These are phyloP conservation scores for Dolichoris vasculosae DNA, from an alignment of 1,140 invertebrate species.

Conservation along the genomic window DNA sequence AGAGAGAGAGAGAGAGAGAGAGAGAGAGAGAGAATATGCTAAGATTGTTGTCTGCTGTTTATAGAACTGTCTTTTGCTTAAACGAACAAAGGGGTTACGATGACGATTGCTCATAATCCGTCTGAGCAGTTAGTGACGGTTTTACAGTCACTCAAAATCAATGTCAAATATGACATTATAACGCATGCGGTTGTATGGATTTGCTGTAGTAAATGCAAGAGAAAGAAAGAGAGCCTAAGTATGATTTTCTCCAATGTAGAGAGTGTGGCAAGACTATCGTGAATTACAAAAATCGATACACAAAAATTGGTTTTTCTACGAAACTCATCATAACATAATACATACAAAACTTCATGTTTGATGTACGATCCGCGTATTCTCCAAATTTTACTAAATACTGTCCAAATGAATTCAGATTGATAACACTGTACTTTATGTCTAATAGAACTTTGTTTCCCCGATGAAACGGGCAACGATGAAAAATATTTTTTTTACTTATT, in stretches of 20 bases:
- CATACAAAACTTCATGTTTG: no score
- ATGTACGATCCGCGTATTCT: neutral
- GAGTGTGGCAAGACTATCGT: neutral
- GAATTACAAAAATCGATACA: neutral
- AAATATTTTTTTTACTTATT: no score
- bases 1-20: no score
- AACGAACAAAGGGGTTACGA: conserved; percentile 26
- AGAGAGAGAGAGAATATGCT: neutral
- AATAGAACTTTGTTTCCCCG: no score
- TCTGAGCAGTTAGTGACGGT: conserved; percentile 39
- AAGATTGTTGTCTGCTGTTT: conserved; percentile 18
- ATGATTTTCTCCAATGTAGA: conserved; percentile 17
- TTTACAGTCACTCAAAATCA: conserved; percentile 46
- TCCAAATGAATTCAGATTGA: neutral
- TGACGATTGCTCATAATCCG: neutral
- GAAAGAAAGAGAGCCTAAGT: neutral
- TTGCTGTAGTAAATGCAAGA: neutral
- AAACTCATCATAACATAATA: no score
- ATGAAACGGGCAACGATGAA: no score
- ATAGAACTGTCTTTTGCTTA: conserved; percentile 6
- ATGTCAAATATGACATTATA: conserved; percentile 28
- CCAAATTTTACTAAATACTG: neutral
- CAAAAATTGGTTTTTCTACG: neutral
- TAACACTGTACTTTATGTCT: no score
- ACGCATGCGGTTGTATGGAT: neutral